Evolutionary conservation across 2,888 invertebrate species (phyloP), one percentile per base, ranked within the genome.

Genomic region (Alitta virens): DNA sequence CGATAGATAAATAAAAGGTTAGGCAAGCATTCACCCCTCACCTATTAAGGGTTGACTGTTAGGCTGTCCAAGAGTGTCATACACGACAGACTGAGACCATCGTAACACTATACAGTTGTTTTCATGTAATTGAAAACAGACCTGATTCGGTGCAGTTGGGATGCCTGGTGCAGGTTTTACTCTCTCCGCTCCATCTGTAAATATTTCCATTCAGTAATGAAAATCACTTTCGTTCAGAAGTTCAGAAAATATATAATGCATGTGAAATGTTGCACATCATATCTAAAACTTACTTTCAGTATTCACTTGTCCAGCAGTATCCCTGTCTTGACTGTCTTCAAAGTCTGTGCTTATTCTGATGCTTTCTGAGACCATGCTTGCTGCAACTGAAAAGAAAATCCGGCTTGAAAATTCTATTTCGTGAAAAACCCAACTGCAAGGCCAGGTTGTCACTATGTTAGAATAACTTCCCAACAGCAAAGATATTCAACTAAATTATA

Each of bases 71-170:
- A 70, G 65, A 7, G 62, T 62, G 63, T 72, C 71, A 12, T 71
- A 56, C 5, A 75, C 66, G 53, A 71, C 71, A 1, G 78, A 75
- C 1, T 72, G 68, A 33, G 71, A 70, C 79, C 79, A 79, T 42
- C 72, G 64, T 27, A 79, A 65, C 24, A 75, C 62, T 0, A 77
- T 68, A 14, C 74, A 71, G 51, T 71, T 71, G 7, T 67, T 67
- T 3, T 72, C 74, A 57, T 71, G 63, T 65, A 73, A 73, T 46
- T 70, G 69, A 38, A 75, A 59, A 50, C 66, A 60, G 26, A 79
- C 72, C n/a, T 67, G 68, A n/a, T 70, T 67, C 1, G 79, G 79
- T 33, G 77, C 74, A 5, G 77, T 78, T 16, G 78, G 78, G 25
- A 74, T 72, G 2, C 78, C 78, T 2, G 60, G 23, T 38, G 60